phyloP scores from a whole-genome alignment of 37 sponge, comb jelly and placozoan species.

The Aphrocallistes beatrix region DNA sequence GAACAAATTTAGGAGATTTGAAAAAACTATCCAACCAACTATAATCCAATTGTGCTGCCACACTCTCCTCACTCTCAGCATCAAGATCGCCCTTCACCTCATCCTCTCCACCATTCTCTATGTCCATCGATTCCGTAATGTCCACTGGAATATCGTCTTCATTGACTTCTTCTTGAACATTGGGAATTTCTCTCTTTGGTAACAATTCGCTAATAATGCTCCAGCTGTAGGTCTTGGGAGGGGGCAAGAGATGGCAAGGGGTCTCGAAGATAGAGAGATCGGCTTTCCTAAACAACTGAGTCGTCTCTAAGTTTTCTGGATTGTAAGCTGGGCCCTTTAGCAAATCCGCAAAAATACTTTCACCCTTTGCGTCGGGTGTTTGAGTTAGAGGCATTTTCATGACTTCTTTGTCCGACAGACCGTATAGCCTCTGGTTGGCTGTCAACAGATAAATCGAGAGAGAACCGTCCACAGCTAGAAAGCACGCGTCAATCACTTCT shows the following conservation, averaged over 20 bases:
- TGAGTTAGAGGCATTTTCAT: no score
- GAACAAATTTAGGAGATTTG: slow-evolving; percentile 7
- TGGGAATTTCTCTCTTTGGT: neutral
- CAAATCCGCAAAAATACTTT: neutral
- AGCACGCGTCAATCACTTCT: neutral
- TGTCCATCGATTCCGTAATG: neutral
- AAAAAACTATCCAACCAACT: slow-evolving; percentile 18
- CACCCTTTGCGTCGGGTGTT: neutral
- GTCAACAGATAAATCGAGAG: neutral
- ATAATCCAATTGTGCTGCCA: neutral
- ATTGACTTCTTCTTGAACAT: neutral
- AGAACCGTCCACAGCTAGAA: neutral
- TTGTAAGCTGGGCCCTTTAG: neutral
- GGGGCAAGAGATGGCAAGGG: neutral
- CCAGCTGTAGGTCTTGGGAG: neutral
- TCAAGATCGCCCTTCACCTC: neutral
- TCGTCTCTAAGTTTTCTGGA: neutral
- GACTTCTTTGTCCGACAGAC: no score
- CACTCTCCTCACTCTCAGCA: neutral
- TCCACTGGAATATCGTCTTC: neutral
- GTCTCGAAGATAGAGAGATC: neutral
- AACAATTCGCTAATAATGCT: neutral
- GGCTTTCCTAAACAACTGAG: neutral
- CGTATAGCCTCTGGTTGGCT: neutral
- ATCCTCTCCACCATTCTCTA: neutral